Conservation (phyloP, 2,888 invertebrate species). For the Agrotis puta region DNA sequence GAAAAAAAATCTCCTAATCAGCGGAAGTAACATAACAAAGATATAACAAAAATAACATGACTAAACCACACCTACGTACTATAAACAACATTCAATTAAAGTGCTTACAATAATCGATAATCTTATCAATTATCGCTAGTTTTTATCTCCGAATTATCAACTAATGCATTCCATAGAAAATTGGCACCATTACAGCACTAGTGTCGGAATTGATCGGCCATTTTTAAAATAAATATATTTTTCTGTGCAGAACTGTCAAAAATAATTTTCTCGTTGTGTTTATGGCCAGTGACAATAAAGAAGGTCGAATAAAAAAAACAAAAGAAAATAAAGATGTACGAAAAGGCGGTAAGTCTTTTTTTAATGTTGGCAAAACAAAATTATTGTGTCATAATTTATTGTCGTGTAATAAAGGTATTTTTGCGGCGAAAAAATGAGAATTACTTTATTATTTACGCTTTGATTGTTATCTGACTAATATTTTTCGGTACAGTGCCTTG, state of each 20-base stretch:
- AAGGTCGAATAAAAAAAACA: constrained; percentile 41
- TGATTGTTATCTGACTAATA: neutral
- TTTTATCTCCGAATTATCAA: constrained; percentile 41
- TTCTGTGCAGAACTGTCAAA: neutral
- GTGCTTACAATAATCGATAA: constrained; percentile 25
- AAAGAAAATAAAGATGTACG: constrained; percentile 36
- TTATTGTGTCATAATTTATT: constrained; percentile 29
- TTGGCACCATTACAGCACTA: constrained; percentile 2
- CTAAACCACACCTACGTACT: constrained; percentile 16
- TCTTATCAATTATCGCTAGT: constrained; percentile 30
- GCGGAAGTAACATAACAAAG: constrained; percentile 20
- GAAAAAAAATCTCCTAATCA: neutral
- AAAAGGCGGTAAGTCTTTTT: constrained; percentile 49
- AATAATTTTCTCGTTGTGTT: constrained; percentile 8
- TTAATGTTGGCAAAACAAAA: constrained; percentile 34
- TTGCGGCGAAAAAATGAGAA: neutral
- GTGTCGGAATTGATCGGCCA: neutral
- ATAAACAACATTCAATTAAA: constrained; percentile 32
- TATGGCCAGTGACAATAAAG: constrained; percentile 5
- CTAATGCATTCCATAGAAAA: constrained; percentile 12
- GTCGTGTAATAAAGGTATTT: constrained; percentile 3
- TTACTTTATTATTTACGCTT: constrained; percentile 21
- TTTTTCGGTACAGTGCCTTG: constrained; percentile 12
- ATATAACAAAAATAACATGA: constrained; percentile 16
- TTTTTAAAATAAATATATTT: too few relatives aligned